Percentiles rank a stretch among this genome's conserved stretches.
These are phyloP conservation scores for Luperina nickerlii DNA, from an alignment of 2,888 invertebrate species.

Conservation along the genomic window DNA sequence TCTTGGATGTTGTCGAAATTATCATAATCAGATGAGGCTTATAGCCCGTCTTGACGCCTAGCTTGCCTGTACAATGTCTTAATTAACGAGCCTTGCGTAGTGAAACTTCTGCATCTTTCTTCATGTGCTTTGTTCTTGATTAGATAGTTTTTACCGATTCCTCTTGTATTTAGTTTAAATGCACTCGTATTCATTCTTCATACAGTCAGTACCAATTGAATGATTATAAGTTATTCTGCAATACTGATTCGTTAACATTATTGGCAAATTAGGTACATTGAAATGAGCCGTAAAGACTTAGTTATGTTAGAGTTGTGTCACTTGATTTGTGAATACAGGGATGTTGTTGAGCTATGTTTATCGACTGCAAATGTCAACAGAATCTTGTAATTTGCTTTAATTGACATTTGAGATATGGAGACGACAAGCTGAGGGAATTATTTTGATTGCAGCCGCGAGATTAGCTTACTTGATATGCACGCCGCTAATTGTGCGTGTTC, in stretches of 20 bases:
- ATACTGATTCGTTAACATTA: constrained; percentile 26
- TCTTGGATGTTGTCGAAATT: background rate
- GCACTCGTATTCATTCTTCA: background rate
- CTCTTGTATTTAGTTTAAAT: background rate
- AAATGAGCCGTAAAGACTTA: background rate
- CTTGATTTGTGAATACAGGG: constrained; percentile 33
- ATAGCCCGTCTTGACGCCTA: background rate
- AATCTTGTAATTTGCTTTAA: constrained; percentile 58
- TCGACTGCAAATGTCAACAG: constrained; percentile 57
- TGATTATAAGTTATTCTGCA: constrained; percentile 19
- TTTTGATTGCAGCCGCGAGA: constrained; percentile 50
- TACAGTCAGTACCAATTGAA: background rate
- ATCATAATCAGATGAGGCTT: background rate
- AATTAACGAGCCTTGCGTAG: background rate
- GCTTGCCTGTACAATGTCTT: background rate
- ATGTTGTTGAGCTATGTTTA: constrained; percentile 54
- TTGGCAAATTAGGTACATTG: constrained; percentile 10
- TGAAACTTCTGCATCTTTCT: background rate
- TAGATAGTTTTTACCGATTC: background rate
- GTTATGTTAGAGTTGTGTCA: constrained; percentile 16
- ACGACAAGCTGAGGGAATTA: constrained; percentile 42
- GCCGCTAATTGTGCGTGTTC: constrained; percentile 42
- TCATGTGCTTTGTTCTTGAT: background rate
- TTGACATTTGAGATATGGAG: constrained; percentile 62
- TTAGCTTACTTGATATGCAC: constrained; percentile 46